Percentiles rank a stretch among this genome's conserved stretches.
Conservation (phyloP, 2,888 invertebrate species). For the Eupithecia subfuscata region DNA sequence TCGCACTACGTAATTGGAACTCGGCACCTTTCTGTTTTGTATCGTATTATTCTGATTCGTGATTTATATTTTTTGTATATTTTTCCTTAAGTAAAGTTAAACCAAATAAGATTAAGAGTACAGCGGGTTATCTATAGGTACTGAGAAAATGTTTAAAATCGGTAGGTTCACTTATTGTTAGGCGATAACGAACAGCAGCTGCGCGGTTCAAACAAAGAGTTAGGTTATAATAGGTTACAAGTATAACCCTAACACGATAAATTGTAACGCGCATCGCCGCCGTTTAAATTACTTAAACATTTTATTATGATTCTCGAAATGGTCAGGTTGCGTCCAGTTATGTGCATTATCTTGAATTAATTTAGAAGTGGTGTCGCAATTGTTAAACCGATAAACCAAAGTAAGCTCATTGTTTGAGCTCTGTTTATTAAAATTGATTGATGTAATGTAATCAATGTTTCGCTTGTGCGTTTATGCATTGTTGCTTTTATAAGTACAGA, state of each 20-base stretch:
- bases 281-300: slow-evolving; percentile 51
- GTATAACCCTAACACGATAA: slow-evolving; percentile 68
- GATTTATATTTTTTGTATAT: slow-evolving; percentile 1
- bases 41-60: slow-evolving; percentile 11
- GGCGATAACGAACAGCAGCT: slow-evolving; percentile 78
- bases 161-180: slow-evolving; percentile 67
- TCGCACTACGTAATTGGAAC: slow-evolving; percentile 49
- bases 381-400: slow-evolving; percentile 42
- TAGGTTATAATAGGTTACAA: slow-evolving; percentile 14
- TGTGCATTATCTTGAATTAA: slow-evolving; percentile 72
- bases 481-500: background rate
- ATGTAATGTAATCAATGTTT: slow-evolving; percentile 34
- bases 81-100: slow-evolving; percentile 32
- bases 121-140: slow-evolving; percentile 54
- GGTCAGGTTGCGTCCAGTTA: slow-evolving; percentile 61
- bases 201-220: slow-evolving; percentile 75
- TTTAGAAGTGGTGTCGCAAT: slow-evolving; percentile 64
- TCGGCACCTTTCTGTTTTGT: slow-evolving; percentile 29
- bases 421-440: slow-evolving; percentile 38
- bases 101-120: slow-evolving; percentile 53
- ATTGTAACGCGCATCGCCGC: slow-evolving; percentile 65
- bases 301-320: slow-evolving; percentile 56
- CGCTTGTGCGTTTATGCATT: slow-evolving; percentile 15
- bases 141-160: slow-evolving; percentile 72
- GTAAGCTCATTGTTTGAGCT: slow-evolving; percentile 40